These are phyloP conservation scores for Onthophagus taurus DNA, from an alignment of 1,140 invertebrate species.

Conservation along the genomic window DNA sequence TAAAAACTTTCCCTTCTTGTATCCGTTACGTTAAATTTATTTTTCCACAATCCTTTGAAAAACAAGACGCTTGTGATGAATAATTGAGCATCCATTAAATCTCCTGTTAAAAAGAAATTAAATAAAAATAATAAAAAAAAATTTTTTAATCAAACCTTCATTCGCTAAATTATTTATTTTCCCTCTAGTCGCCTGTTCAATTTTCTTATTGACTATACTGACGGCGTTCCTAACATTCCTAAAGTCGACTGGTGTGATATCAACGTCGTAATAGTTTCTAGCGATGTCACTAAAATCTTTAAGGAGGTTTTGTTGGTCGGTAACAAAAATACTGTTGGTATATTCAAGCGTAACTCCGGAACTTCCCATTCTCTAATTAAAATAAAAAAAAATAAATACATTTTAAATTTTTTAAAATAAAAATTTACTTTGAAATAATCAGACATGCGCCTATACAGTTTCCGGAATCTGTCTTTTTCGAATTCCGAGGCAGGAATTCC, in stretches of 20 bases:
- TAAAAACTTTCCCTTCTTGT: constrained; percentile 49
- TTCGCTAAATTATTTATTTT: constrained; percentile 54
- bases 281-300: constrained; percentile 19
- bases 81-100: constrained; percentile 47
- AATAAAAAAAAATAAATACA: background rate
- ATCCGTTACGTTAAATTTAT: constrained; percentile 53
- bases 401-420: background rate
- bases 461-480: constrained; percentile 24
- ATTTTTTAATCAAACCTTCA: constrained; percentile 38
- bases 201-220: constrained; percentile 54
- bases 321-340: constrained; percentile 31
- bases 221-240: constrained; percentile 36
- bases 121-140: constrained; percentile 18
- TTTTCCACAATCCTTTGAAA: constrained; percentile 74
- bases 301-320: constrained; percentile 24
- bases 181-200: constrained; percentile 52
- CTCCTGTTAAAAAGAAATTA: constrained; percentile 38
- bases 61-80: constrained; percentile 69
- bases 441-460: constrained; percentile 33
- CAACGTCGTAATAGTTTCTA: constrained; percentile 43
- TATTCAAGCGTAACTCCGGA: constrained; percentile 24
- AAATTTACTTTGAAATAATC: constrained; percentile 35
- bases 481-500: constrained; percentile 25
- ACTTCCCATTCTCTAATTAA: background rate
- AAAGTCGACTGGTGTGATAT: constrained; percentile 52